A percentile compares a stretch with the other conserved stretches of the same genome.
Conservation (phyloP, 1,140 invertebrate genomes). For the Drosophila virilis region DNA sequence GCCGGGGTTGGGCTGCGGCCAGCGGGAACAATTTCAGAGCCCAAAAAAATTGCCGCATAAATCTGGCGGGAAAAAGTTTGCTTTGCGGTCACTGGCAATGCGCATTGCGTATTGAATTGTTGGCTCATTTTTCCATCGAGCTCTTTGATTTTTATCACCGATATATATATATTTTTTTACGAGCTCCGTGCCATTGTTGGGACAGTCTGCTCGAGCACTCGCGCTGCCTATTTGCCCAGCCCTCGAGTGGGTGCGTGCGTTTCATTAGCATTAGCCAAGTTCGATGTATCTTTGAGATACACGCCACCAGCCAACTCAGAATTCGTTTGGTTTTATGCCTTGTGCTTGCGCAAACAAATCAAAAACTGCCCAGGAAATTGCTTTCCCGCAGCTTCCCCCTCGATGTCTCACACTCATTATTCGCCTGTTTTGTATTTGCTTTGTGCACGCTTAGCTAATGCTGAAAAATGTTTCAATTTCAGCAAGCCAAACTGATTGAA, state of each 20-base stretch:
- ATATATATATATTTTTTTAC: constrained; percentile 66
- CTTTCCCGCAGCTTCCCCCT: constrained; percentile 28
- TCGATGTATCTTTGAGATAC: constrained; percentile 63
- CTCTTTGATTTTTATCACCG: constrained; percentile 68
- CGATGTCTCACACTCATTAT: too few species aligned
- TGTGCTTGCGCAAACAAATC: constrained; percentile 61
- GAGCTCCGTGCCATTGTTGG: constrained; percentile 60
- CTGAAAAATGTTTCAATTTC: constrained; percentile 42
- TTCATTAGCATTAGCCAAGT: constrained; percentile 64
- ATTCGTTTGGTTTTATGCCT: constrained; percentile 28
- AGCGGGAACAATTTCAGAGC: constrained; percentile 62
- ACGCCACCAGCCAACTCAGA: constrained; percentile 14
- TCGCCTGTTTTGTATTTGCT: constrained; percentile 43
- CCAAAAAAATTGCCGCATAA: constrained; percentile 77
- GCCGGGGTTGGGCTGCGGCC: constrained; percentile 16
- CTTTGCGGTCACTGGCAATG: constrained; percentile 66
- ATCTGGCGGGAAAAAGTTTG: constrained; percentile 60
- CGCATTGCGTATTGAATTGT: constrained; percentile 46
- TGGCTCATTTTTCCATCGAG: constrained; percentile 10
- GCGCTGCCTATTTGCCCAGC: constrained; percentile 57
- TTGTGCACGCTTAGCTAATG: background rate
- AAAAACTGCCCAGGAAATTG: constrained; percentile 66
- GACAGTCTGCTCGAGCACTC: background rate
- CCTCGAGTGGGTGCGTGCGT: constrained; percentile 51
- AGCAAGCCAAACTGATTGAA: background rate